Conservation (phyloP, 2,888 invertebrate genomes). For the Drosophila emarginata region DNA sequence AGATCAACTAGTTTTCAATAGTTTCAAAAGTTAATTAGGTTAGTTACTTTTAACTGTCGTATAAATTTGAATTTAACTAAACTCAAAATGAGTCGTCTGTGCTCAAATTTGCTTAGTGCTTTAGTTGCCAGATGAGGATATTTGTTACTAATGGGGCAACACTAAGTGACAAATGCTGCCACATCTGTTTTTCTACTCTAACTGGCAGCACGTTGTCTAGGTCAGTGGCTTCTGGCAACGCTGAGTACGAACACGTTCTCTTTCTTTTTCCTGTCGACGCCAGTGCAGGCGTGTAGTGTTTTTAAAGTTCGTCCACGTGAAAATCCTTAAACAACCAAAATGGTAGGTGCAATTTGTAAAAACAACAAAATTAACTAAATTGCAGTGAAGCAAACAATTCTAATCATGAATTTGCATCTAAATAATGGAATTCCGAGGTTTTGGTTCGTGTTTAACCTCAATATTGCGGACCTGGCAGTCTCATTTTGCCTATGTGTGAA, state of each 20-base stretch:
- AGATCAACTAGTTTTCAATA: too few species aligned
- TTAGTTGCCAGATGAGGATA: neutral
- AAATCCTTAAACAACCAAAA: conserved; percentile 88
- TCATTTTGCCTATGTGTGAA: conserved; percentile 18
- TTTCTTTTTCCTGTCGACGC: conserved; percentile 91
- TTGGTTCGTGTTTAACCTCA: conserved; percentile 1
- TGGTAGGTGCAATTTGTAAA: conserved; percentile 80
- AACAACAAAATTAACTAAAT: conserved; percentile 37
- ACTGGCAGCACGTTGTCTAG: neutral
- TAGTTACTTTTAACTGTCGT: too few species aligned
- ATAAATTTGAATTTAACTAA: neutral
- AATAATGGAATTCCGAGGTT: neutral
- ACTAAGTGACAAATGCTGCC: neutral
- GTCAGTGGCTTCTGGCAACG: neutral
- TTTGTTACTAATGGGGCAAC: neutral
- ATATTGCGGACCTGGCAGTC: conserved; percentile 13
- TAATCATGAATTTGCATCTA: neutral
- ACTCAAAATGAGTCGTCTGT: neutral
- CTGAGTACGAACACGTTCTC: conserved; percentile 16
- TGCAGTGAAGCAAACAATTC: conserved; percentile 19
- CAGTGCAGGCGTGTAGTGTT: conserved; percentile 93
- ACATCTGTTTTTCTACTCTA: neutral
- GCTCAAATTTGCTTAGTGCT: neutral
- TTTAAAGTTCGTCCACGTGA: conserved; percentile 85
- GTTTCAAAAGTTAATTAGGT: too few species aligned